Evolutionary conservation across 1,140 invertebrate species (phyloP).

Genomic region (Ceratoteleas bidentatus): DNA sequence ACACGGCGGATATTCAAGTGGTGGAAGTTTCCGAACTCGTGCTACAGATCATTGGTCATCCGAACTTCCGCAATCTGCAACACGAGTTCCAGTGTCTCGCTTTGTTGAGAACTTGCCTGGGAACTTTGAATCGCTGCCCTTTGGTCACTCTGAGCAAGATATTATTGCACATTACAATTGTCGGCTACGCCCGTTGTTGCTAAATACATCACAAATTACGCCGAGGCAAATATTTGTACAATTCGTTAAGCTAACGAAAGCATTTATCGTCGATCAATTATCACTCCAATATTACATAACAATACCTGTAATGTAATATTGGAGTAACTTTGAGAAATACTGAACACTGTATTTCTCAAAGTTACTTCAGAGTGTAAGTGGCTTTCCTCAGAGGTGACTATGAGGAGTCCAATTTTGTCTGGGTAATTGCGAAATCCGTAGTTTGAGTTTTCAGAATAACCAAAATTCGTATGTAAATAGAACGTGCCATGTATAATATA

Average conservation of each 20-base stretch:
- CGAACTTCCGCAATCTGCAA: slow-evolving; percentile 59
- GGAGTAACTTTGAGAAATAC: too few species aligned
- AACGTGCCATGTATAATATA: too few species aligned
- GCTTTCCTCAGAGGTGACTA: too few species aligned
- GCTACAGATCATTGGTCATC: slow-evolving; percentile 64
- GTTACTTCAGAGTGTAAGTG: too few species aligned
- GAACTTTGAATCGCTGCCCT: slow-evolving; percentile 38
- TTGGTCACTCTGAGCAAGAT: slow-evolving; percentile 40
- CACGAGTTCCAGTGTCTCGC: slow-evolving; percentile 32
- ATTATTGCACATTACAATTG: slow-evolving; percentile 52
- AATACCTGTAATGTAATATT: too few species aligned
- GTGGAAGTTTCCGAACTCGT: slow-evolving; percentile 61
- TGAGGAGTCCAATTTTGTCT: too few species aligned
- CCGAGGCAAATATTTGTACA: slow-evolving; percentile 24
- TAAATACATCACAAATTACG: slow-evolving; percentile 19
- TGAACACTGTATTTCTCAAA: too few species aligned
- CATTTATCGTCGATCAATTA: slow-evolving; percentile 14
- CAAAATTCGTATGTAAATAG: too few species aligned
- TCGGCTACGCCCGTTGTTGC: slow-evolving; percentile 7
- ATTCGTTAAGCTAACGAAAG: slow-evolving; percentile 15
- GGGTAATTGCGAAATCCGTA: too few species aligned
- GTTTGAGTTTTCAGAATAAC: too few species aligned
- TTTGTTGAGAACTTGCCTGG: slow-evolving; percentile 55
- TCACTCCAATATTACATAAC: too few species aligned
- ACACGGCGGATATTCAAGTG: slow-evolving; percentile 63